These are phyloP conservation scores for Sciurus niger DNA, from an alignment of 2,113 vertebrate genomes.

Conservation along the genomic window DNA sequence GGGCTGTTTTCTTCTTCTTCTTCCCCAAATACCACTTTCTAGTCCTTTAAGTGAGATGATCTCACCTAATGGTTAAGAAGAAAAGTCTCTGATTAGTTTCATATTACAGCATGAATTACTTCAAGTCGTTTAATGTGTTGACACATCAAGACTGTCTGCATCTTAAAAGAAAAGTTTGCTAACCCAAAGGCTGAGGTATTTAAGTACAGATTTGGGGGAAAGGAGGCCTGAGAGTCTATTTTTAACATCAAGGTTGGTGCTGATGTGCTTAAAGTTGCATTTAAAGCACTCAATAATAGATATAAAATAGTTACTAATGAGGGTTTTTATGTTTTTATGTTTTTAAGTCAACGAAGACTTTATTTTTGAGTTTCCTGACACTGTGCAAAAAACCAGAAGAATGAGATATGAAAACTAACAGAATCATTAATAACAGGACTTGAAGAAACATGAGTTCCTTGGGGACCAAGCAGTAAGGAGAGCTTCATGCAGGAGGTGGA, in stretches of 20 bases:
- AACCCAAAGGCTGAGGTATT: background rate
- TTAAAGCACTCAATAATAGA: background rate
- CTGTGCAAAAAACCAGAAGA: background rate
- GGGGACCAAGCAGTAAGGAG: background rate
- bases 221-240: background rate
- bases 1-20: background rate
- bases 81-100: constrained; percentile 59
- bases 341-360: background rate
- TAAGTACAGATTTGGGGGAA: background rate
- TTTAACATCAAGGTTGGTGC: background rate
- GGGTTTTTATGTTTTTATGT: background rate
- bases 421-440: background rate
- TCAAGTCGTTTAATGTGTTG: constrained; percentile 37
- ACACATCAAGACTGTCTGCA: constrained; percentile 42
- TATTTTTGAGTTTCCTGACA: background rate
- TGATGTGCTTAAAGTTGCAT: background rate
- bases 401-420: background rate
- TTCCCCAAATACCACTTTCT: background rate
- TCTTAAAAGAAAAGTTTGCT: constrained; percentile 54
- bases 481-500: background rate
- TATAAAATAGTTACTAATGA: background rate
- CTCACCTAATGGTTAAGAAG: constrained; percentile 61
- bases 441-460: background rate
- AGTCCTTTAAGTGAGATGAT: constrained; percentile 17
- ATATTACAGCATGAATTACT: constrained; percentile 11